phyloP scores from a whole-genome alignment of 1,140 invertebrate species.

The Dinoponera quadriceps region DNA sequence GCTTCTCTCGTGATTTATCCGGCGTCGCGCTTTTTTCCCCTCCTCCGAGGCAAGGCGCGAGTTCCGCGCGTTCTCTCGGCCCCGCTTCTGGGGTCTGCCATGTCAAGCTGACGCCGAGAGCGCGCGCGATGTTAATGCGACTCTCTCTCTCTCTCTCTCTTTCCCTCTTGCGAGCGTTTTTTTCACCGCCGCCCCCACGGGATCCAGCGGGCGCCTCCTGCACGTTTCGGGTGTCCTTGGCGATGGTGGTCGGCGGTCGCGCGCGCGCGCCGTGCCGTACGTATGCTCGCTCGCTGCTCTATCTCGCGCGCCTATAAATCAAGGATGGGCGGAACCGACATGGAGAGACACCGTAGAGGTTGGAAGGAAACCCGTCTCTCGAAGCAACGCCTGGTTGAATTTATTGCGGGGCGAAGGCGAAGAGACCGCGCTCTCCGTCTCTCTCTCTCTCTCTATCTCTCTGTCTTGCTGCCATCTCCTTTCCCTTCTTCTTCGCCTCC shows the following conservation, averaged over 20 bases:
- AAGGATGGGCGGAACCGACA: conserved; percentile 82
- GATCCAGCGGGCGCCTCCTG: conserved; percentile 37
- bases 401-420: conserved; percentile 76
- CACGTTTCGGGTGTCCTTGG: conserved; percentile 66
- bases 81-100: conserved; percentile 54
- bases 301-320: conserved; percentile 79
- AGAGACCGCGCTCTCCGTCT: conserved; percentile 44
- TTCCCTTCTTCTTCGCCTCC: conserved; percentile 14
- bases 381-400: conserved; percentile 79
- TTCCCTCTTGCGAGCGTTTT: no score
- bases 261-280: conserved; percentile 65
- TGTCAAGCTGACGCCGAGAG: conserved; percentile 64
- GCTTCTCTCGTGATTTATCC: conserved; percentile 50
- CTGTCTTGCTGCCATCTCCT: conserved; percentile 33
- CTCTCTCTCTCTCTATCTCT: background rate
- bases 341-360: conserved; percentile 82
- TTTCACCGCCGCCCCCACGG: background rate
- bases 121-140: conserved; percentile 47
- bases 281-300: conserved; percentile 68
- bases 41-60: background rate
- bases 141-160: conserved; percentile 20
- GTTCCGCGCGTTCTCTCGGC: conserved; percentile 30
- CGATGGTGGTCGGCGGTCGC: conserved; percentile 44
- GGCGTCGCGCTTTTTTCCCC: conserved; percentile 14
- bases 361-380: conserved; percentile 79